Percentiles rank a stretch among this genome's conserved stretches.
Evolutionary conservation across 2,888 invertebrate genomes (phyloP).

Genomic region (Mellilla xanthometata): DNA sequence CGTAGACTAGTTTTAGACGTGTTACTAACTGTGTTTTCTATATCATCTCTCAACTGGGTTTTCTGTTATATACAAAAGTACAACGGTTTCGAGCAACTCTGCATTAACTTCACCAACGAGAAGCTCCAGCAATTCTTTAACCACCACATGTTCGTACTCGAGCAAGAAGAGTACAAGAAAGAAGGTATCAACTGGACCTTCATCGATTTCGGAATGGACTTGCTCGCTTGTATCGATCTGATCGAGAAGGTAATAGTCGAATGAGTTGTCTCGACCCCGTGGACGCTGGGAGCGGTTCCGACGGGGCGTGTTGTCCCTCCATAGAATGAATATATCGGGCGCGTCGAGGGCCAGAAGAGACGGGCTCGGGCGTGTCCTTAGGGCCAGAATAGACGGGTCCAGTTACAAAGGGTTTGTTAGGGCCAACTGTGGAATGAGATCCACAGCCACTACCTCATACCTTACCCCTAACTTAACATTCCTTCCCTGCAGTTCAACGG

Average conservation of each 20-base stretch:
- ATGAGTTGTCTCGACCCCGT: slow-evolving; percentile 42
- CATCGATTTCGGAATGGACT: slow-evolving; percentile 99
- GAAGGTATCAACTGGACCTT: slow-evolving; percentile 98
- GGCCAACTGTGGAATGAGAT: slow-evolving; percentile 68
- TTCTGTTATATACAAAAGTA: slow-evolving; percentile 83
- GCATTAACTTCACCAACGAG: slow-evolving; percentile 99
- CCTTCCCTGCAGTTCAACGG: slow-evolving; percentile 92
- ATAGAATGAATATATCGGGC: slow-evolving; percentile 5
- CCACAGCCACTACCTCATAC: slow-evolving; percentile 55
- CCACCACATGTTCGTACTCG: slow-evolving; percentile 98
- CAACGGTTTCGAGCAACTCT: slow-evolving; percentile 99
- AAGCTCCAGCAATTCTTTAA: slow-evolving; percentile 99
- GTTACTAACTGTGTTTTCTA: slow-evolving; percentile 46
- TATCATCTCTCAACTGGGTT: slow-evolving; percentile 50
- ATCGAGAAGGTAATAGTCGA: slow-evolving; percentile 92
- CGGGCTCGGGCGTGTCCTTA: slow-evolving; percentile 30
- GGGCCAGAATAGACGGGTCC: slow-evolving; percentile 24
- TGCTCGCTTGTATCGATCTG: slow-evolving; percentile 97
- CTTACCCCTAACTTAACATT: slow-evolving; percentile 58
- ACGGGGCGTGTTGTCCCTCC: slow-evolving; percentile 36
- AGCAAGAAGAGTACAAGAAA: slow-evolving; percentile 97
- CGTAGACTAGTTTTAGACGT: slow-evolving; percentile 36
- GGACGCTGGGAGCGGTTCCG: slow-evolving; percentile 47
- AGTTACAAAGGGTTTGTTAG: slow-evolving; percentile 31
- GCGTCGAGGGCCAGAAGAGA: slow-evolving; percentile 35